phyloP scores from a whole-genome alignment of 2,888 invertebrate species.

The Ophion slaviceki region DNA sequence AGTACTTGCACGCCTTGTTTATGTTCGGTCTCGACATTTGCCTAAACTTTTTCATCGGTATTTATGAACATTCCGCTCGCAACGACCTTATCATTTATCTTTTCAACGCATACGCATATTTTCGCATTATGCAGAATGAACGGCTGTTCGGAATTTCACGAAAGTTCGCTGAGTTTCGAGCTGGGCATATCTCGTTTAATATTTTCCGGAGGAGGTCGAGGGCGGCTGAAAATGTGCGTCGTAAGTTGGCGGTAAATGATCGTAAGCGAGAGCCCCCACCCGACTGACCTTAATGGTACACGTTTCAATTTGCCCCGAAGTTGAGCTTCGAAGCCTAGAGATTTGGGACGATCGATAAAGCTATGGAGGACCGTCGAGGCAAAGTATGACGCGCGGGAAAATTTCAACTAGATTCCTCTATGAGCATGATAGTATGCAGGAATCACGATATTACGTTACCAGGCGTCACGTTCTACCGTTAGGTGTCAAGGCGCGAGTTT shows the following conservation, averaged over 20 bases:
- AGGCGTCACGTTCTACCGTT: neutral
- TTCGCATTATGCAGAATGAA: slow-evolving; percentile 41
- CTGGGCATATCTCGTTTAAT: slow-evolving; percentile 28
- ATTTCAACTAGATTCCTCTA: neutral
- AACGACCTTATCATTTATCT: neutral
- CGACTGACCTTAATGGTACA: slow-evolving; percentile 26
- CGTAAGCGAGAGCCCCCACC: slow-evolving; percentile 10
- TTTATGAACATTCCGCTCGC: neutral
- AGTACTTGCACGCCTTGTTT: neutral
- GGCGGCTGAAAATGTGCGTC: slow-evolving; percentile 15
- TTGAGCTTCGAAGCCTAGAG: slow-evolving; percentile 27
- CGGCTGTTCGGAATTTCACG: slow-evolving; percentile 41
- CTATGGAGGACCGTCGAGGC: slow-evolving; percentile 23
- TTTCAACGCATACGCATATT: neutral
- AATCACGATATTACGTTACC: neutral
- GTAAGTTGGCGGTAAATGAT: slow-evolving; percentile 32
- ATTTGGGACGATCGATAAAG: slow-evolving; percentile 47
- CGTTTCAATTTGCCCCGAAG: slow-evolving; percentile 16
- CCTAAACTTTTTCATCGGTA: neutral
- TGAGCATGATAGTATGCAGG: neutral
- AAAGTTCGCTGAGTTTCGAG: slow-evolving; percentile 26
- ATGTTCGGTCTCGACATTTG: neutral
- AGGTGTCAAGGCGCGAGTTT: neutral
- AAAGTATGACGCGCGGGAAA: neutral
- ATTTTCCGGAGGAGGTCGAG: slow-evolving; percentile 18